Conservation (phyloP, 2,113 vertebrate genomes). For the Menura novaehollandiae region DNA sequence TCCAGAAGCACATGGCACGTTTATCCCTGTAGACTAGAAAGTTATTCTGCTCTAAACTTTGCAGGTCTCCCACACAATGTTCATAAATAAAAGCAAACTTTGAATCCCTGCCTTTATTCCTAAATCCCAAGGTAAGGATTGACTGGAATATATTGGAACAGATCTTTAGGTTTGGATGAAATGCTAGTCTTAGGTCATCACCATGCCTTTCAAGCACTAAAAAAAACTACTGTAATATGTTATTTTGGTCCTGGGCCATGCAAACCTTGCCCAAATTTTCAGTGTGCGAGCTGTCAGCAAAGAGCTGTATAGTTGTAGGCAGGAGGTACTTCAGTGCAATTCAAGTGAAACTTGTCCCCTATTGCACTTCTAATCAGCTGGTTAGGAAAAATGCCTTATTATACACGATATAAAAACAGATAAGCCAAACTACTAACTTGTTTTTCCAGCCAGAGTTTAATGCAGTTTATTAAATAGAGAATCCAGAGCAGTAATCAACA, state of each 20-base stretch:
- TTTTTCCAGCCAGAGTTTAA: constrained; percentile 14
- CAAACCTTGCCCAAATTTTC: constrained; percentile 9
- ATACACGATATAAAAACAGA: not conserved
- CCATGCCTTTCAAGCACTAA: constrained; percentile 6
- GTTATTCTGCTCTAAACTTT: not conserved
- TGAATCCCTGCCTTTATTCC: constrained; percentile 22
- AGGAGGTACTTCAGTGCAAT: not conserved
- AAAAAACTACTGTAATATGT: constrained; percentile 9
- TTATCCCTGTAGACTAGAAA: not conserved
- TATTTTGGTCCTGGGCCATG: constrained; percentile 20
- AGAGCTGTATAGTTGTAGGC: not conserved
- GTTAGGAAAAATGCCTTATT: not conserved
- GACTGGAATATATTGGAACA: constrained; percentile 60
- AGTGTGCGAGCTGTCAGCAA: not conserved
- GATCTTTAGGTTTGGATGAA: constrained; percentile 21
- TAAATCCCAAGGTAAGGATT: constrained; percentile 53
- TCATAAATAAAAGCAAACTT: constrained; percentile 27
- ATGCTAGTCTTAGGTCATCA: not conserved
- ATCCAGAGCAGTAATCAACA: not conserved
- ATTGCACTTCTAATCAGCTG: constrained; percentile 14
- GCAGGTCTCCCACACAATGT: not conserved
- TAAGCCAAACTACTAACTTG: not conserved
- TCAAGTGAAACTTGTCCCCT: not conserved
- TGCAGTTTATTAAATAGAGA: not conserved
- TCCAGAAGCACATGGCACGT: not conserved